phyloP scores from a whole-genome alignment of 2,888 invertebrate species.

The Perithous albicinctus region DNA sequence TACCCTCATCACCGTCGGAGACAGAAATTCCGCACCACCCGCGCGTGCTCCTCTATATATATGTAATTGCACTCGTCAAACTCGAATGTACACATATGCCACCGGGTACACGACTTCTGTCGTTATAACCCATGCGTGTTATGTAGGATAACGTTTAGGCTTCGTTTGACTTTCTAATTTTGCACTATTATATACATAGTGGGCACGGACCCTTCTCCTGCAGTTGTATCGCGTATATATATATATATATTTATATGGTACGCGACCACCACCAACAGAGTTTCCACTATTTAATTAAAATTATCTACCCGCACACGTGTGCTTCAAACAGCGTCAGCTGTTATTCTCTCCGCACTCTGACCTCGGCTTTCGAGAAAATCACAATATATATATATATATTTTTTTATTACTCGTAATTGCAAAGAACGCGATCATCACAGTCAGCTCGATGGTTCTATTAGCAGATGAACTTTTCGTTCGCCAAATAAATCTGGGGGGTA shows the following conservation, averaged over 20 bases:
- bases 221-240: constrained; percentile 26
- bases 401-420: constrained; percentile 34
- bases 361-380: not conserved
- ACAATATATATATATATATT: too few relatives aligned
- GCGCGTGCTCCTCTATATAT: constrained; percentile 45
- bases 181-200: constrained; percentile 55
- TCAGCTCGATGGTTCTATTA: not conserved
- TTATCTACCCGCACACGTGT: constrained; percentile 65
- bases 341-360: constrained; percentile 29
- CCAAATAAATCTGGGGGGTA: not conserved
- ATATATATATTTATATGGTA: too few relatives aligned
- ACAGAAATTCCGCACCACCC: constrained; percentile 59
- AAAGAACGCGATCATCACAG: not conserved
- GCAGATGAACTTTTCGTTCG: not conserved
- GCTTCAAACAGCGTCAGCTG: constrained; percentile 59
- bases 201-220: not conserved
- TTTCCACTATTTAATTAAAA: constrained; percentile 70
- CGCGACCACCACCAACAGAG: constrained; percentile 38
- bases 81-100: constrained; percentile 64
- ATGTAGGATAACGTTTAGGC: constrained; percentile 66
- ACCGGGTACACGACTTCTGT: constrained; percentile 38
- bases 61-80: constrained; percentile 71
- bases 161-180: constrained; percentile 72
- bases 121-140: constrained; percentile 32
- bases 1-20: constrained; percentile 64